Base-by-base conservation (phyloP, 2,113 vertebrate genomes). In the Corapipo altera region DNA sequence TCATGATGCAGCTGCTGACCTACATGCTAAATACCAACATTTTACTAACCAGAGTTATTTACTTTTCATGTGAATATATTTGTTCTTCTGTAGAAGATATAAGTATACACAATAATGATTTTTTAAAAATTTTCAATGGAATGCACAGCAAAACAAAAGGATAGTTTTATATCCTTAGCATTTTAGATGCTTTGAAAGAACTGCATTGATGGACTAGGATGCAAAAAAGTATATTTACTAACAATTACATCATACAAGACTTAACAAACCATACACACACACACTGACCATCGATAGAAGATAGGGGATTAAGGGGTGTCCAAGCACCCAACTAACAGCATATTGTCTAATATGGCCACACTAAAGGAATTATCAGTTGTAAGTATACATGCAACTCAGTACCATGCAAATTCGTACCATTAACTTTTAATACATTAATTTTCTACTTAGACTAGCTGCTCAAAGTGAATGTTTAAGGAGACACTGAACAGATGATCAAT, bases 211-310 rank as follows among this genome's bases (percentile, higher is more conserved):
- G 28, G 24, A 48, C 7, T 66, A 17, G 5, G 4, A 61, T 69
- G 13, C 12, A 83, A 61, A 92, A 58, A 76, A 37, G 2, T 30
- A 1, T 21, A 55, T 55, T 89, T 82, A 43, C 7, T 44, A 72
- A n/a, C 4, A 73, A 55, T 32, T 39, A 30, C 4, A 52, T 33
- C 6, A 65, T 48, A 19, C n/a, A 79, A 79, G 22, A 32, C 15
- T 67, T 81, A 67, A 59, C 19, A 16, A 94, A 28, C 19, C 6
- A 11, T 32, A n/a, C 10, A 58, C 0, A 1, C 0, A 1, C 33
- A 76, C 11, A 21, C 8, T 74, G 48, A 12, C 4, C 35, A 48
- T 16, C 16, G 33, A 64, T 19, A 82, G 24, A 61, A 74, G 37
- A 55, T 6, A 48, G 19, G 15, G 2, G 39, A n/a, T 16, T 37